A percentile compares a stretch with the other conserved stretches of the same genome.
These are phyloP conservation scores for Callithrix jacchus DNA, from an alignment of 2,113 vertebrate species.

Conservation along the genomic window DNA sequence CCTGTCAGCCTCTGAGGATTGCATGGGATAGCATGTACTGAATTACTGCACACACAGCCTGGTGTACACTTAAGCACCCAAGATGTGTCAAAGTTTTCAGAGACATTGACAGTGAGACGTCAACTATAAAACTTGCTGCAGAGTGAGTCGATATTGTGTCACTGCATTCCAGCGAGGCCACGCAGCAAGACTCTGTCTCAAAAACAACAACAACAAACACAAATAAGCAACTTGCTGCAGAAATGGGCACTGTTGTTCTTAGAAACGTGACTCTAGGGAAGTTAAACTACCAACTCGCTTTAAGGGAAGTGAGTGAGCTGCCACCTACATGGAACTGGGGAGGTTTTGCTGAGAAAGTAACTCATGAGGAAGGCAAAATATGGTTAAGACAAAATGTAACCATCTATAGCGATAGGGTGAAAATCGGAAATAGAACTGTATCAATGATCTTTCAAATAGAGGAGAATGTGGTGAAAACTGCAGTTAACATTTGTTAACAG, in stretches of 20 bases:
- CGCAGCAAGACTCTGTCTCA: too few relatives aligned
- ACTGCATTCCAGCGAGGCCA: too few relatives aligned
- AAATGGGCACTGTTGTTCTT: not conserved
- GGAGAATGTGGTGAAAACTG: not conserved
- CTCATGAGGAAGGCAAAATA: not conserved
- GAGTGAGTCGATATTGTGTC: not conserved
- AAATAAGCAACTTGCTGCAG: not conserved
- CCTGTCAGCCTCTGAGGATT: not conserved
- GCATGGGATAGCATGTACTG: not conserved
- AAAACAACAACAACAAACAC: too few relatives aligned
- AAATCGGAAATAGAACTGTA: not conserved
- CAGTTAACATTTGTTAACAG: not conserved
- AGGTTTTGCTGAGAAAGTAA: conserved; percentile 32
- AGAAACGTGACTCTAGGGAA: not conserved
- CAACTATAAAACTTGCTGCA: not conserved
- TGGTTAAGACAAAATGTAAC: not conserved
- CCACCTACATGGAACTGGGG: not conserved
- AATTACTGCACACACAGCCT: not conserved
- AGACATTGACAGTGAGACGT: not conserved
- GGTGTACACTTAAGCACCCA: accelerated
- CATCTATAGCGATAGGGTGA: not conserved
- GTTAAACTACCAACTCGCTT: not conserved
- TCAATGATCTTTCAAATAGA: not conserved
- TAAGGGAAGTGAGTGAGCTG: not conserved
- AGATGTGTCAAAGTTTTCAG: not conserved